Base-by-base conservation (phyloP, 2,113 vertebrate genomes). In the zebrafish (Danio rerio) region DNA sequence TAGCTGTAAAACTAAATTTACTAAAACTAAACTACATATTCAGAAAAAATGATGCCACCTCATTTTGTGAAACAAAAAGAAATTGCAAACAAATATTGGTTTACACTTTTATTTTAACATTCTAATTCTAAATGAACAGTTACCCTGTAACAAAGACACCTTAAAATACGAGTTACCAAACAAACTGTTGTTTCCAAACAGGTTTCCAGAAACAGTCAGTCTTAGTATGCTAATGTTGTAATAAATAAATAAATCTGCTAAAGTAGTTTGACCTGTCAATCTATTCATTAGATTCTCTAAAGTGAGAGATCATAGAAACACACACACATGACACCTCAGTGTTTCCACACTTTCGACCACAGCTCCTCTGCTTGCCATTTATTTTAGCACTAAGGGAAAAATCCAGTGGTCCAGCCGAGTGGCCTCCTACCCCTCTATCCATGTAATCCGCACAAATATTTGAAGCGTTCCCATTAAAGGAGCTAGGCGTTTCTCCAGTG, bases 361-460 rank as follows among this genome's bases (percentile, higher is more conserved):
- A 79, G 59, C 10, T 78, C 52, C 74, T 59, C 58, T 52, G 66
- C 31, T 11, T 86, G 81, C 16, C 61, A 71, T 70, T 69, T 56
- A 47, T 42, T 65, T 63, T 63, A 71, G 63, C 63, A 77, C 81
- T 81, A 78, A 66, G 52, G 85, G 43, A 58, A 31, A 69, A 56
- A 47, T 84, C 72, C 72, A 78, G 16, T 47, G 8, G 49, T 61
- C 86, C 86, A 21, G 52, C 62, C 87, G 72, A 58, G 81, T 66
- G 52, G 59, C 40, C 78, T 80, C 70, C 82, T 31, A 42, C 84
- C 84, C 58, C 55, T 90, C 71, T 71, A 86, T 85, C 81, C 82
- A 86, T 81, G 73, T 86, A 89, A 90, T 88, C 87, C 81, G 76
- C 71, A 70, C 56, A 87, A 91, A 85, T 85, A 88, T 89, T 86